A percentile compares a stretch with the other conserved stretches of the same genome.
phyloP scores from a whole-genome alignment of 1,140 invertebrate species.

The Zaprionus inermis region DNA sequence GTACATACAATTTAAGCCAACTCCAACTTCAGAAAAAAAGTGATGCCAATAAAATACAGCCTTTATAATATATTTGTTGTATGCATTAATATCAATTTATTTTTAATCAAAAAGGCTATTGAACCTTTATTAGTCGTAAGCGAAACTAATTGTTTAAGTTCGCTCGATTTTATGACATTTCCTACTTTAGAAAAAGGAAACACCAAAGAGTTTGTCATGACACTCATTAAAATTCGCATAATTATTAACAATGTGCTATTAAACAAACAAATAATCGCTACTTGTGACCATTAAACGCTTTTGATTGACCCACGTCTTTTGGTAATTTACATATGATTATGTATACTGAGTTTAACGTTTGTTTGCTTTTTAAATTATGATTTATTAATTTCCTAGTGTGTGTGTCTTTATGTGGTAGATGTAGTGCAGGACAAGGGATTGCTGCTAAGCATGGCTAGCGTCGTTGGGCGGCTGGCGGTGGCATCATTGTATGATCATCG shows the following conservation, averaged over 20 bases:
- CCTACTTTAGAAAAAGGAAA: neutral
- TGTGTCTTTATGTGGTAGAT: constrained; percentile 25
- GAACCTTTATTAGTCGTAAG: neutral
- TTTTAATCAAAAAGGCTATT: neutral
- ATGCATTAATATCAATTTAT: constrained; percentile 8
- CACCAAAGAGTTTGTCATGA: constrained; percentile 3
- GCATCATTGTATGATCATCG: constrained; percentile 88
- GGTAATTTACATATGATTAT: constrained; percentile 4
- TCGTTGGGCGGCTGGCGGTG: constrained; percentile 85
- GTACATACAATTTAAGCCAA: neutral
- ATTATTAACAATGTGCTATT: constrained; percentile 11
- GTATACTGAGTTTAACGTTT: constrained; percentile 3
- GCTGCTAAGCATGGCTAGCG: constrained; percentile 30
- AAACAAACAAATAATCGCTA: constrained; percentile 1
- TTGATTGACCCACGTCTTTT: neutral
- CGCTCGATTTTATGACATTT: neutral
- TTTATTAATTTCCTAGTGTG: constrained; percentile 39
- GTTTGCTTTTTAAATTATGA: constrained; percentile 14
- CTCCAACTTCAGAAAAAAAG: neutral
- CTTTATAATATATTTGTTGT: neutral
- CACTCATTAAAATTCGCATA: constrained; percentile 1
- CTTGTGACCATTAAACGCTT: neutral
- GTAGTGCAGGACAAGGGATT: constrained; percentile 19
- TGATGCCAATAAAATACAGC: neutral
- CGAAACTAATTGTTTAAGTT: neutral